Conservation (phyloP, 2,888 invertebrate genomes). For the Sphaerophoria rueppellii region DNA sequence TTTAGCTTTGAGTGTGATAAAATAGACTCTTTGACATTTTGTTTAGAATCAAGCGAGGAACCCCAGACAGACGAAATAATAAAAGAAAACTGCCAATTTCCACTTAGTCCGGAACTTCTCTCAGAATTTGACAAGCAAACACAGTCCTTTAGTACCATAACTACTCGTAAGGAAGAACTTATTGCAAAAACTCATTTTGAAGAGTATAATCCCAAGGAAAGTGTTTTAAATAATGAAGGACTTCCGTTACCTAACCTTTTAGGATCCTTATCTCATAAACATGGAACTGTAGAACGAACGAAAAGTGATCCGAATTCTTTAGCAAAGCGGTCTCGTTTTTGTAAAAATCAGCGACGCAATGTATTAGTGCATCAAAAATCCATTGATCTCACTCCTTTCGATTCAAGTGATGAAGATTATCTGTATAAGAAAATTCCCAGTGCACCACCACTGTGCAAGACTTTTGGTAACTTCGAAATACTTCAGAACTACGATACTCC, state of each 20-base stretch:
- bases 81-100: conserved; percentile 84
- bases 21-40: conserved; percentile 87
- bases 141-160: conserved; percentile 80
- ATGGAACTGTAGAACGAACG: conserved; percentile 90
- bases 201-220: conserved; percentile 87
- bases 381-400: conserved; percentile 92
- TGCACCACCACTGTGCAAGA: conserved; percentile 88
- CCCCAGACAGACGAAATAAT: conserved; percentile 83
- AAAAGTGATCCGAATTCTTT: conserved; percentile 93
- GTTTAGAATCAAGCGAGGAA: conserved; percentile 79
- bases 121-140: conserved; percentile 86
- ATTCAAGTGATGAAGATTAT: conserved; percentile 92
- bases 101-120: conserved; percentile 84
- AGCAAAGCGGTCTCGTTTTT: conserved; percentile 88
- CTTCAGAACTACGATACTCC: conserved; percentile 83
- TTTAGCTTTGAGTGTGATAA: conserved; percentile 90
- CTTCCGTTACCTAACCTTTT: conserved; percentile 83
- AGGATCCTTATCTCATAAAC: conserved; percentile 84
- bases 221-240: conserved; percentile 80
- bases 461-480: conserved; percentile 88
- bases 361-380: conserved; percentile 93
- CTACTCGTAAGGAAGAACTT: conserved; percentile 85
- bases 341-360: conserved; percentile 89
- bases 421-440: conserved; percentile 89
- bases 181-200: conserved; percentile 87